These are phyloP conservation scores for Ceyx melanurus DNA, from an alignment of 2,113 vertebrate species.

Conservation along the genomic window DNA sequence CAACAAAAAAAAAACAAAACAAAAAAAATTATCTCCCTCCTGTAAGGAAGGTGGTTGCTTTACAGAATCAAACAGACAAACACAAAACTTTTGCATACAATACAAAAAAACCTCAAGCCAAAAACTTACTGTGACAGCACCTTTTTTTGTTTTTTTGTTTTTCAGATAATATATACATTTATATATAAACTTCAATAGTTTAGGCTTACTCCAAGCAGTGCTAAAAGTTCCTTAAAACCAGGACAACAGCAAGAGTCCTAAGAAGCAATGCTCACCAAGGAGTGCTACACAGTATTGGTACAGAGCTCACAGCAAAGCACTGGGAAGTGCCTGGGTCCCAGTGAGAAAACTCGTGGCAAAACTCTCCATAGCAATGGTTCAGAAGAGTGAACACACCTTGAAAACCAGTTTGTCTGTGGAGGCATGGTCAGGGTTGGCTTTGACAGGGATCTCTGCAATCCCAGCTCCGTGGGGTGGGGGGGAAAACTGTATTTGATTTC, in stretches of 20 bases:
- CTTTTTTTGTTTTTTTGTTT: slow-evolving; percentile 59
- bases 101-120: slow-evolving; percentile 76
- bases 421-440: not conserved
- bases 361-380: not conserved
- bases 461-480: not conserved
- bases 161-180: slow-evolving; percentile 58
- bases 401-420: slow-evolving; percentile 16
- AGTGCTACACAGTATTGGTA: slow-evolving; percentile 24
- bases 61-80: slow-evolving; percentile 80
- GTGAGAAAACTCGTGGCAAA: slow-evolving; percentile 18
- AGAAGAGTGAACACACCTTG: not conserved
- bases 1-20: slow-evolving; percentile 72
- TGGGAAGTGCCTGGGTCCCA: not conserved
- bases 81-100: slow-evolving; percentile 79
- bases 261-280: not conserved
- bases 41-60: slow-evolving; percentile 93
- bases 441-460: slow-evolving; percentile 5
- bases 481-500: not conserved
- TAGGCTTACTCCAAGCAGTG: slow-evolving; percentile 75
- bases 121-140: slow-evolving; percentile 79
- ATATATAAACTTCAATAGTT: slow-evolving; percentile 69
- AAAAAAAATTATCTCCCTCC: slow-evolving; percentile 83
- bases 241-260: slow-evolving; percentile 57
- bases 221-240: slow-evolving; percentile 65
- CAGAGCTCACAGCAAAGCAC: not conserved